A percentile compares a stretch with the other conserved stretches of the same genome.
Conservation (phyloP, 2,888 invertebrate genomes). For the Hypomecis punctinalis region DNA sequence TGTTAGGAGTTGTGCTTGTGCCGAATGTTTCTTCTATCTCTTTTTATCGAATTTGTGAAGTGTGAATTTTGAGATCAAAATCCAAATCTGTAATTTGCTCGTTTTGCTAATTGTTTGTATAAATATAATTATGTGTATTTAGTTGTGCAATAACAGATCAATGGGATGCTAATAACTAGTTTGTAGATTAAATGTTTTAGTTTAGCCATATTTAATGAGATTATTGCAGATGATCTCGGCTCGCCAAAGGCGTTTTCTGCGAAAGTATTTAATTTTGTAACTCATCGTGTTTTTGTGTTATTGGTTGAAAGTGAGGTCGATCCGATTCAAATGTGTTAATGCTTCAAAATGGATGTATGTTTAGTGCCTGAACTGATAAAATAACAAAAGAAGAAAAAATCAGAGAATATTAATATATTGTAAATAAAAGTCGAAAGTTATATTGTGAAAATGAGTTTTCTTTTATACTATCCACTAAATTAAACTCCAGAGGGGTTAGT, state of each 20-base stretch:
- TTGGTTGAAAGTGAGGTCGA: constrained; percentile 71
- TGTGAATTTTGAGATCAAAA: constrained; percentile 12
- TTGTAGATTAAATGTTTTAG: constrained; percentile 30
- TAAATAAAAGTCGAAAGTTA: constrained; percentile 77
- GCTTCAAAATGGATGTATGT: constrained; percentile 63
- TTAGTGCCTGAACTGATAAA: constrained; percentile 77
- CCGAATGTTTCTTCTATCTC: constrained; percentile 11
- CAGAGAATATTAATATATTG: constrained; percentile 84
- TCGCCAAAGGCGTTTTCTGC: constrained; percentile 69
- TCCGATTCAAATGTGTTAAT: constrained; percentile 60
- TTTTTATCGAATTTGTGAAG: constrained; percentile 11
- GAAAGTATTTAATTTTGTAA: constrained; percentile 57
- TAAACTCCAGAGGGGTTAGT: no score
- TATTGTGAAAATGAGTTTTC: constrained; percentile 50
- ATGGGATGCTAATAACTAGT: constrained; percentile 35
- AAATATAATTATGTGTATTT: constrained; percentile 21
- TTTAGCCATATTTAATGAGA: constrained; percentile 56
- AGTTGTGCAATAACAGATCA: constrained; percentile 39
- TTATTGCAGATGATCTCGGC: constrained; percentile 70
- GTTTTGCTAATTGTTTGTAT: constrained; percentile 18
- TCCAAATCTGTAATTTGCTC: constrained; percentile 12
- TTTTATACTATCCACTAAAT: constrained; percentile 6
- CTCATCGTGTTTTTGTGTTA: constrained; percentile 50
- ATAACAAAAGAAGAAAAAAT: constrained; percentile 62
- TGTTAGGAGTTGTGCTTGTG: no score